These are phyloP conservation scores for Listronotus oregonensis DNA, from an alignment of 1,140 invertebrate genomes.

Conservation along the genomic window DNA sequence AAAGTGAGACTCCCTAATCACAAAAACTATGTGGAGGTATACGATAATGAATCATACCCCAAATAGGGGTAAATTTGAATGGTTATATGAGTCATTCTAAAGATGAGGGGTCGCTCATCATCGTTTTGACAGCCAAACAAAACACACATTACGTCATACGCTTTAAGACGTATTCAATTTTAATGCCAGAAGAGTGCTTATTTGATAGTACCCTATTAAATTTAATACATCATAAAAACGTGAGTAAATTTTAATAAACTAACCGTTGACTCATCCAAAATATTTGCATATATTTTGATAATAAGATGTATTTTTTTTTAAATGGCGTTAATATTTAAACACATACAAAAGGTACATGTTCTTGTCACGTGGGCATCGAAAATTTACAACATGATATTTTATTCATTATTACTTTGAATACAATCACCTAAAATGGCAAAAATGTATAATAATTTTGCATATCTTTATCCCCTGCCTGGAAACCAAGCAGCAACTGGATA, in stretches of 20 bases:
- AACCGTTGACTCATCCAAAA: conserved; percentile 12
- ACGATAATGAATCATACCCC: conserved; percentile 22
- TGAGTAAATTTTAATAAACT: conserved; percentile 12
- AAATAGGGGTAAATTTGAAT: conserved; percentile 34
- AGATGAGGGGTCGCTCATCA: conserved; percentile 24
- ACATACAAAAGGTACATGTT: conserved; percentile 10
- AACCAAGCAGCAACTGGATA: no score
- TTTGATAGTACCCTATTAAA: background rate
- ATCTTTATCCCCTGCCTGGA: background rate
- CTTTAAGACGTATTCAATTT: background rate
- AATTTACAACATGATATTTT: conserved; percentile 32
- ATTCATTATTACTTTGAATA: conserved; percentile 34
- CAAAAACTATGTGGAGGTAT: conserved; percentile 7
- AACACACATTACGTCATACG: background rate
- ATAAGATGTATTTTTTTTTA: background rate
- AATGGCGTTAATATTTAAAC: background rate
- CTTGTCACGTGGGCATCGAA: conserved; percentile 8
- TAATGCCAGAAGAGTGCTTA: background rate
- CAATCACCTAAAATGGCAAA: conserved; percentile 18
- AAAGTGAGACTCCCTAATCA: background rate
- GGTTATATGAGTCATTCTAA: conserved; percentile 21
- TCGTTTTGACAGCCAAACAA: conserved; percentile 20
- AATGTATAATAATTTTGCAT: conserved; percentile 2
- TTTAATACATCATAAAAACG: conserved; percentile 3
- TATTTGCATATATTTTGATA: conserved; percentile 16